A percentile compares a stretch with the other conserved stretches of the same genome.
phyloP scores from a whole-genome alignment of 2,888 invertebrate genomes.

The Trypoxylon attenuatum region DNA sequence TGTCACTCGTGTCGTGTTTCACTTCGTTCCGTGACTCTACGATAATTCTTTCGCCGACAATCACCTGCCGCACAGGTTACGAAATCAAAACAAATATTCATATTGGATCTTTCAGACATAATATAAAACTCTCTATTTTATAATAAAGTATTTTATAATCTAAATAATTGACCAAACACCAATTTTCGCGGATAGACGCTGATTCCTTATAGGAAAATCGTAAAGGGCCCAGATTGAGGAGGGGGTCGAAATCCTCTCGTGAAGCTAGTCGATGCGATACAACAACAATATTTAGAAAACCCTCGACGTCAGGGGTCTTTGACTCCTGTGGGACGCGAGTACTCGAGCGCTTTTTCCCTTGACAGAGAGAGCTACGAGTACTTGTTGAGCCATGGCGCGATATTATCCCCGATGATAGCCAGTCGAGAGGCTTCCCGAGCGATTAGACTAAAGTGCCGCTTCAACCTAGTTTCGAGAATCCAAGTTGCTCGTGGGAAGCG shows the following conservation, averaged over 20 bases:
- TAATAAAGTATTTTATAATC: no score
- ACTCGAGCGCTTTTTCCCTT: slow-evolving; percentile 39
- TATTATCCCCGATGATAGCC: slow-evolving; percentile 53
- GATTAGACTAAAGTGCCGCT: slow-evolving; percentile 47
- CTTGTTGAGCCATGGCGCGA: slow-evolving; percentile 49
- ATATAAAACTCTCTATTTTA: no score
- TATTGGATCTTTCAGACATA: no score
- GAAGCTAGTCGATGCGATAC: slow-evolving; percentile 38
- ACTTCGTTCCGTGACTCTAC: no score
- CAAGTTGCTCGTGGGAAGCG: slow-evolving; percentile 49
- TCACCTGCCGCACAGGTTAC: no score
- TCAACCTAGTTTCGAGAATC: slow-evolving; percentile 19
- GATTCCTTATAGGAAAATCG: slow-evolving; percentile 20
- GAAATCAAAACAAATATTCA: no score
- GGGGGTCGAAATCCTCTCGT: slow-evolving; percentile 10
- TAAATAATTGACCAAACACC: no score
- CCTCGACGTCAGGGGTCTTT: slow-evolving; percentile 53
- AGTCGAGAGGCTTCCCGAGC: slow-evolving; percentile 51
- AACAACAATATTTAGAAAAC: slow-evolving; percentile 67
- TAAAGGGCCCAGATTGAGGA: slow-evolving; percentile 11
- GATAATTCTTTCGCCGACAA: no score
- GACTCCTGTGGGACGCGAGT: slow-evolving; percentile 54
- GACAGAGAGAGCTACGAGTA: slow-evolving; percentile 40
- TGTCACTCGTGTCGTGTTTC: no score
- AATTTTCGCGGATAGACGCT: no score